Percentiles rank a stretch among this genome's conserved stretches.
These are phyloP conservation scores for Prolemur simus DNA, from an alignment of 2,113 vertebrate species.

Conservation along the genomic window DNA sequence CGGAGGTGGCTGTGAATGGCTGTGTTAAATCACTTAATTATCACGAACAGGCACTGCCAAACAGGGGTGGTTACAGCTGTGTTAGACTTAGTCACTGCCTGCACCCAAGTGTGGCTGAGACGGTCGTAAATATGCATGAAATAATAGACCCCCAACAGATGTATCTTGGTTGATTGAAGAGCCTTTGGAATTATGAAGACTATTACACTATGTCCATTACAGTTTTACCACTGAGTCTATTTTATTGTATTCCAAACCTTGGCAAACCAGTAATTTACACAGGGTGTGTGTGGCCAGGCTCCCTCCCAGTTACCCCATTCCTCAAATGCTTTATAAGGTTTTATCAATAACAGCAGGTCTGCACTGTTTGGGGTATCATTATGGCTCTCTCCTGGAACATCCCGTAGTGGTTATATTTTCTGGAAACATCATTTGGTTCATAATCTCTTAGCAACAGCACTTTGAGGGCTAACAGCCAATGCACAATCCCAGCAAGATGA, in stretches of 20 bases:
- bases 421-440: constrained; percentile 46
- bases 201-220: not conserved
- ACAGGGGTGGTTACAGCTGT: not conserved
- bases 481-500: constrained; percentile 8
- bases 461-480: constrained; percentile 52
- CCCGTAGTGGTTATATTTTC: constrained; percentile 57
- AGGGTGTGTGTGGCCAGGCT: not conserved
- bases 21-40: constrained; percentile 15
- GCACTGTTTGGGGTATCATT: constrained; percentile 7
- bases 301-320: not conserved
- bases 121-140: not conserved
- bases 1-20: not conserved
- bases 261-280: not conserved
- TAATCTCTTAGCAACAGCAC: constrained; percentile 71
- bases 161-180: not conserved
- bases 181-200: not conserved
- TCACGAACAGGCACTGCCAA: not conserved
- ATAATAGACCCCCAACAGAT: not conserved
- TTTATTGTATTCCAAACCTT: not conserved
- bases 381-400: constrained; percentile 44
- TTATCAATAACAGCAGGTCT: not conserved
- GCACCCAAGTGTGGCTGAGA: not conserved
- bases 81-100: constrained; percentile 2
- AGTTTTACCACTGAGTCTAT: not conserved
- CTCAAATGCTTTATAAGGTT: not conserved